Conservation (phyloP, 2,888 invertebrate genomes). For the Parapristionchus giblindavisi region DNA sequence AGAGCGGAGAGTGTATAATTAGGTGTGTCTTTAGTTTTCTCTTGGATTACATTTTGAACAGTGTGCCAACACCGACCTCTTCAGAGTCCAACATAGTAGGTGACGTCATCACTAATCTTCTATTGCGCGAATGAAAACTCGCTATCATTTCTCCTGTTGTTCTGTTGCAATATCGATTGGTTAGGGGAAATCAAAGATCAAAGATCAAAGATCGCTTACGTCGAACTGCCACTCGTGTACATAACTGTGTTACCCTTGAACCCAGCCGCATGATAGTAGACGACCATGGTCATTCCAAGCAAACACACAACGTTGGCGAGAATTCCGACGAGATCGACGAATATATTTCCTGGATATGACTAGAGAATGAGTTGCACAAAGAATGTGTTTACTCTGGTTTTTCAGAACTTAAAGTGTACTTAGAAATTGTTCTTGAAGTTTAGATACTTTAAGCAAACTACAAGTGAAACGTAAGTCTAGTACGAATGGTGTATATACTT, state of each 20-base stretch:
- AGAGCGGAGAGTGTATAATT: too few relatives aligned
- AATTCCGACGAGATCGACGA: not conserved
- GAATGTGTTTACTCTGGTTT: not conserved
- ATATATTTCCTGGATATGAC: not conserved
- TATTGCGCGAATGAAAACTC: not conserved
- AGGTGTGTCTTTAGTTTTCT: too few relatives aligned
- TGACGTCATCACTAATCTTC: not conserved
- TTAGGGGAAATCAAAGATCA: not conserved
- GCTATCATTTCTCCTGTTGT: not conserved
- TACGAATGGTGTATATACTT: not conserved
- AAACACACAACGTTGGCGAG: not conserved
- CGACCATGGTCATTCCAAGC: not conserved
- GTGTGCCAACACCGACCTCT: too few relatives aligned
- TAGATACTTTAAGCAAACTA: too few relatives aligned
- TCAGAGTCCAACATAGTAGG: too few relatives aligned
- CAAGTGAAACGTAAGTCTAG: not conserved
- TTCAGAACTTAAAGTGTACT: not conserved
- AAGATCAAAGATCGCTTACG: not conserved
- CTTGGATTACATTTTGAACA: too few relatives aligned
- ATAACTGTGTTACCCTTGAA: constrained; percentile 9
- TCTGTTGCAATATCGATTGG: not conserved
- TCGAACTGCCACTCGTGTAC: not conserved
- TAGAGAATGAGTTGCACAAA: not conserved
- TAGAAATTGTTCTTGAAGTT: too few relatives aligned
- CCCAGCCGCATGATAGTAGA: constrained; percentile 7